Conservation (phyloP, 2,888 invertebrate species). For the Agrilus cyanescens region DNA sequence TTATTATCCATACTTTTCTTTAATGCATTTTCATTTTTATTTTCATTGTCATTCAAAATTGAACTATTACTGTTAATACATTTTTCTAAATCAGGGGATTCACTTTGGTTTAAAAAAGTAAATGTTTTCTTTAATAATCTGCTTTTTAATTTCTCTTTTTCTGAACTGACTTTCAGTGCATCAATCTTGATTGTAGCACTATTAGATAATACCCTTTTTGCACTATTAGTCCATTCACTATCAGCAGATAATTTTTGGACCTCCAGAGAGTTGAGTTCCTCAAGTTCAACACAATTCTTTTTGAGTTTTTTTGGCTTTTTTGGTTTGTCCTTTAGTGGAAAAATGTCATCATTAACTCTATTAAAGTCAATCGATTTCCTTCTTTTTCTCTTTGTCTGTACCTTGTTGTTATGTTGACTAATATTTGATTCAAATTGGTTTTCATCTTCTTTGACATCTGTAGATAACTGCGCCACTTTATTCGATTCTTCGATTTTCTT, state of each 20-base stretch:
- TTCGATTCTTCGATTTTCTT: slow-evolving; percentile 9
- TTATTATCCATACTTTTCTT: slow-evolving; percentile 8
- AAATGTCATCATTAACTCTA: too few relatives aligned
- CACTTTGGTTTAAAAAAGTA: not conserved
- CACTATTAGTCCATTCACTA: too few relatives aligned
- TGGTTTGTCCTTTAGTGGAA: too few relatives aligned
- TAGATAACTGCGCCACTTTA: slow-evolving; percentile 11
- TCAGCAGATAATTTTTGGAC: too few relatives aligned
- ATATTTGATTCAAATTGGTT: not conserved
- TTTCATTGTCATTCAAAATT: slow-evolving; percentile 1
- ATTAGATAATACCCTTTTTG: too few relatives aligned
- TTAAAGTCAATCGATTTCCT: too few relatives aligned
- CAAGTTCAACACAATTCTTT: too few relatives aligned
- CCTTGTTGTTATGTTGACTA: too few relatives aligned
- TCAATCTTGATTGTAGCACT: not conserved
- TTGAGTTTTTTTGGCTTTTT: too few relatives aligned
- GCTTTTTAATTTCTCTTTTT: not conserved
- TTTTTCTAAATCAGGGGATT: not conserved
- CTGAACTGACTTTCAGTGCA: not conserved
- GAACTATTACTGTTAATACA: not conserved
- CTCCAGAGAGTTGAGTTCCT: too few relatives aligned
- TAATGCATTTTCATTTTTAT: slow-evolving; percentile 9
- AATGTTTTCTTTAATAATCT: not conserved
- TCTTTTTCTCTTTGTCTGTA: too few relatives aligned
- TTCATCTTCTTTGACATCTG: slow-evolving; percentile 3